Evolutionary conservation across 2,888 invertebrate genomes (phyloP).

Genomic region (Dryocosmus kuriphilus): DNA sequence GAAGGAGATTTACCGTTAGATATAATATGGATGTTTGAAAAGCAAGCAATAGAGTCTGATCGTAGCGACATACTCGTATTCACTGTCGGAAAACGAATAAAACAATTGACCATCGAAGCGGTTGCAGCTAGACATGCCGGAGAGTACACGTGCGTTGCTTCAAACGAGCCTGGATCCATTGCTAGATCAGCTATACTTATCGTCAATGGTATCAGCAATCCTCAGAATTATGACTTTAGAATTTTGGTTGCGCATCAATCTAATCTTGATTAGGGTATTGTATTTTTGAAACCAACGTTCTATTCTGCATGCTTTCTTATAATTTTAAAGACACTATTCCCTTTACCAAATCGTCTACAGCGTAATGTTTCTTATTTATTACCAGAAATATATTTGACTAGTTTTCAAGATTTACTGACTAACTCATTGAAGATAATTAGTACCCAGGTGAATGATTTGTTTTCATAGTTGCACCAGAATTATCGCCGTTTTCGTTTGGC

Average conservation of each 20-base stretch:
- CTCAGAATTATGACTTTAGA: not conserved
- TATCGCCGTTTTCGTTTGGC: slow-evolving; percentile 84
- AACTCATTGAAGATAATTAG: not conserved
- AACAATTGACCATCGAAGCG: slow-evolving; percentile 80
- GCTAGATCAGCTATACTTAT: slow-evolving; percentile 84
- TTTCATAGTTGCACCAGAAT: slow-evolving; percentile 84
- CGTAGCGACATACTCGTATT: slow-evolving; percentile 77
- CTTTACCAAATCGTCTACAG: not conserved
- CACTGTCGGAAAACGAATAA: slow-evolving; percentile 80
- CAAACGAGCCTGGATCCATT: slow-evolving; percentile 82
- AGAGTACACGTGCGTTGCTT: slow-evolving; percentile 80
- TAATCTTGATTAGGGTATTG: not conserved
- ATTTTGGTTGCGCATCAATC: not conserved
- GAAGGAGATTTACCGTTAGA: slow-evolving; percentile 83
- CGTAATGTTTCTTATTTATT: not conserved
- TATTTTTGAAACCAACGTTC: not conserved
- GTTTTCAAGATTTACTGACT: not conserved
- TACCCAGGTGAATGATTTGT: not conserved
- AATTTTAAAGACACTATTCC: not conserved
- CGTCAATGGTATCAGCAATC: slow-evolving; percentile 83
- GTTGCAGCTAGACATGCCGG: slow-evolving; percentile 80
- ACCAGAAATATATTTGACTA: not conserved
- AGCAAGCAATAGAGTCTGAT: slow-evolving; percentile 65
- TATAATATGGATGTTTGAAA: slow-evolving; percentile 81
- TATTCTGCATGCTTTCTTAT: not conserved